A percentile compares a stretch with the other conserved stretches of the same genome.
phyloP scores from a whole-genome alignment of 2,797 vertebrate genomes.

The Apodemus agrarius region DNA sequence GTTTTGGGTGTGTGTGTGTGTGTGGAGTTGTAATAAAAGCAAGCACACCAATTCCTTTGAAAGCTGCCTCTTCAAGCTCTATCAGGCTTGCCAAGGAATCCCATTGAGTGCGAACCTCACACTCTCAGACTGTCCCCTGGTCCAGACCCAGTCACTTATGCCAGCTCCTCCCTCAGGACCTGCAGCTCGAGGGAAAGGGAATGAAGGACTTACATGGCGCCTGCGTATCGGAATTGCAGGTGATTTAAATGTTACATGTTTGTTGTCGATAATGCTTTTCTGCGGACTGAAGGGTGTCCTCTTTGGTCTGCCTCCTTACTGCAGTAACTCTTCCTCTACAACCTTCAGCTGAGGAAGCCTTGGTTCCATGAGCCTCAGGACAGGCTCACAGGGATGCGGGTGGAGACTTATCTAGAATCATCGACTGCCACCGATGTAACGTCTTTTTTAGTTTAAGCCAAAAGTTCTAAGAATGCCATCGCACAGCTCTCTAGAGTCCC shows the following conservation, averaged over 20 bases:
- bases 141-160: background rate
- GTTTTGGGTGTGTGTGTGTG: too few relatives aligned
- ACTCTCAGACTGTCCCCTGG: background rate
- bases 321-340: background rate
- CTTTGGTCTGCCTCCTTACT: background rate
- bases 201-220: background rate
- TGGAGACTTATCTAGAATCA: background rate
- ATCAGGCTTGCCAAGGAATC: background rate
- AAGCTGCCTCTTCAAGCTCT: background rate
- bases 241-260: background rate
- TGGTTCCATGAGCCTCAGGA: too few relatives aligned
- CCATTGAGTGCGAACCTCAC: background rate
- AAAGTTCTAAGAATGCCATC: constrained; percentile 2
- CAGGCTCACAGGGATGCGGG: too few relatives aligned
- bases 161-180: background rate
- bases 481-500: background rate
- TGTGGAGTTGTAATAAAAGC: background rate
- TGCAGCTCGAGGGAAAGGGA: background rate
- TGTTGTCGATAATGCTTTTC: background rate
- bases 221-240: background rate
- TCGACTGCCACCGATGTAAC: background rate
- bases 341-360: background rate
- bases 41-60: background rate
- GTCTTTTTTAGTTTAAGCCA: constrained; percentile 10
- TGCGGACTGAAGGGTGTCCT: background rate